Evolutionary conservation across 2,113 vertebrate genomes (phyloP).

Genomic region (Sebastes schlegelii): DNA sequence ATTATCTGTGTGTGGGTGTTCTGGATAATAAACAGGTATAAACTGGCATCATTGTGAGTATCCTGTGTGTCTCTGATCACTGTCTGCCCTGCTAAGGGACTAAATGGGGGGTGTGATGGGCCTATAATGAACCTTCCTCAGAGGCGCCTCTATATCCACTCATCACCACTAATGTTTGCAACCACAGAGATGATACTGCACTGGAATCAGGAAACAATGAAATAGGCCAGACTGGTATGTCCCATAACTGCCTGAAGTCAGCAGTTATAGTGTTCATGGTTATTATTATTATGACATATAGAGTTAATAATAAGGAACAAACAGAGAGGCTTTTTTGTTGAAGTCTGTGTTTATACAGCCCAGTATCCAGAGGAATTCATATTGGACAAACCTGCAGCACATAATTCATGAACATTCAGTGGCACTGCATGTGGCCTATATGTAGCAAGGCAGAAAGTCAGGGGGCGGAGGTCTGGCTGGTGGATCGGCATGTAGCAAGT

Average conservation of each 20-base stretch:
- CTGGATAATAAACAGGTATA: slow-evolving; percentile 33
- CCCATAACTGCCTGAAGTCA: neutral
- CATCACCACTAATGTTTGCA: slow-evolving; percentile 15
- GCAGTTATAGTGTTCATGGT: neutral
- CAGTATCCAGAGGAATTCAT: neutral
- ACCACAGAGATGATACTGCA: slow-evolving; percentile 1
- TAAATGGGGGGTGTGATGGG: slow-evolving; percentile 21
- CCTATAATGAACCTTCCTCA: slow-evolving; percentile 38
- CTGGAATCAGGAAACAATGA: neutral
- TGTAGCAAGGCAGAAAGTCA: too few species aligned
- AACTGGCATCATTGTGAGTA: slow-evolving; percentile 5
- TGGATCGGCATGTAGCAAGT: too few species aligned
- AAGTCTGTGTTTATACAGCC: neutral
- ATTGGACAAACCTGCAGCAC: neutral
- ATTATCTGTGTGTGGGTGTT: slow-evolving; percentile 39
- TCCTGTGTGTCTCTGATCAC: slow-evolving; percentile 3
- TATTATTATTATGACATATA: slow-evolving; percentile 23
- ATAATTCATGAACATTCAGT: neutral
- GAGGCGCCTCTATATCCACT: slow-evolving; percentile 1
- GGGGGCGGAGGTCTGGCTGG: too few species aligned
- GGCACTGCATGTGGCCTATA: too few species aligned
- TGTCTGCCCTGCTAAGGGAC: slow-evolving; percentile 7
- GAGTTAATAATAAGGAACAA: slow-evolving; percentile 21
- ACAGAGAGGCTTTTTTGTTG: neutral
- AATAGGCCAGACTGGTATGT: neutral